Conservation (phyloP, 2,888 invertebrate species). For the Caenorhabditis sinica region DNA sequence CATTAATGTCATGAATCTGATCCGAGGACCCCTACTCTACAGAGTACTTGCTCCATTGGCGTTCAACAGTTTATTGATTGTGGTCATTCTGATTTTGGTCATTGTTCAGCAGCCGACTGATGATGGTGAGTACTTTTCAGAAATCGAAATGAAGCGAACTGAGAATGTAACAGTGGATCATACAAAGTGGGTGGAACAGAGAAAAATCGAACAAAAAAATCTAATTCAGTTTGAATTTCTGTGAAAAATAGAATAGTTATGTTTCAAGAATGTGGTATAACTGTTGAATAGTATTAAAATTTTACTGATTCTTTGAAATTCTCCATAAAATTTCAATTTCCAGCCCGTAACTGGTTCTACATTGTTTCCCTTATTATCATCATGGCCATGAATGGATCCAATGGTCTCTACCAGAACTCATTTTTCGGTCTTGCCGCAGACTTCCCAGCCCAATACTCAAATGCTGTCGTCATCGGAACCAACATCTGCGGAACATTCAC, state of each 20-base stretch:
- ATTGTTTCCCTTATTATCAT: slow-evolving; percentile 85
- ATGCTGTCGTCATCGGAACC: slow-evolving; percentile 90
- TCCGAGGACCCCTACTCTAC: slow-evolving; percentile 91
- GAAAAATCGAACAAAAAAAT: too few species aligned
- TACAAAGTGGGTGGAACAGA: too few species aligned
- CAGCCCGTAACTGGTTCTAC: slow-evolving; percentile 85
- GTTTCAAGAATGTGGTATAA: too few species aligned
- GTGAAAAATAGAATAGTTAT: too few species aligned
- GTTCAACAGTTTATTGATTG: slow-evolving; percentile 83
- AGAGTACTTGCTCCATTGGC: slow-evolving; percentile 88
- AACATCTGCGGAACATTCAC: slow-evolving; percentile 84
- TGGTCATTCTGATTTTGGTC: slow-evolving; percentile 84
- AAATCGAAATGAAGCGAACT: too few species aligned
- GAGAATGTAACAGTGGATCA: too few species aligned
- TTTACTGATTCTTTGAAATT: too few species aligned
- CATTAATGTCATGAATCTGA: slow-evolving; percentile 78
- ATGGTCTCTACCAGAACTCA: slow-evolving; percentile 95
- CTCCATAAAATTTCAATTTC: slow-evolving; percentile 33
- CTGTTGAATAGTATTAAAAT: too few species aligned
- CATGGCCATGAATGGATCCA: slow-evolving; percentile 87
- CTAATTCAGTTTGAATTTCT: too few species aligned
- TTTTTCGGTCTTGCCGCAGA: slow-evolving; percentile 96
- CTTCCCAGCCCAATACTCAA: slow-evolving; percentile 90
- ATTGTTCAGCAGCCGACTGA: slow-evolving; percentile 84
- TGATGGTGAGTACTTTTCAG: slow-evolving; percentile 46